Base-by-base conservation (phyloP, 2,888 invertebrate genomes). In the Pseudococcus viburni region DNA sequence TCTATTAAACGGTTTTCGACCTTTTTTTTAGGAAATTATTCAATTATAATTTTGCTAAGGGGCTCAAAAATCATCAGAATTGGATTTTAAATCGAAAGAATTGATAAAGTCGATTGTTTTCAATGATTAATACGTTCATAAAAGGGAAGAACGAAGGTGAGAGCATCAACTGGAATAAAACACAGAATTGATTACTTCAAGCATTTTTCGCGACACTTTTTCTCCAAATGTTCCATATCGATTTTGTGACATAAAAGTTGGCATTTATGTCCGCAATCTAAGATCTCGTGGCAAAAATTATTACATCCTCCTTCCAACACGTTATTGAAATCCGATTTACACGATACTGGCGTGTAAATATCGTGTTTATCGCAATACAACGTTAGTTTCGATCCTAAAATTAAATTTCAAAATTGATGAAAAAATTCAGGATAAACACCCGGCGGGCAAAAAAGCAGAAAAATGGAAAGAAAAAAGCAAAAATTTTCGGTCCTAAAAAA, bases 181-280 rank as follows among this genome's bases (percentile, higher is more conserved):
- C 15, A 15, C 15, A 51, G 51, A 51, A 9, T 59, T 68, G 90
- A 91, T 90, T 91, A 94, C 94, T 92, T 93, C 90, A 91, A 92
- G 90, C 94, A 94, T 42, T 90, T 90, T 89, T 92, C 91, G 33
- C 89, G 90, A 90, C 95, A 95, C 89, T 91, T 91, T 33, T 92
- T 93, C 0, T 90, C 84, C 0, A 86, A 42, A 90, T 95, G 95
- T 0, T 92, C 91, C 33, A 92, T 91, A 90, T 95, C 94, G 85
- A 92, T 91, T 1, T 92, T 91, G 90, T 95, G 95, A 90, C 96
- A 96, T 17, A 93, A 90, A 59, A 92, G 91, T 0, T 91, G 91
- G 91, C 96, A 96, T 2, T 90, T 90, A 91, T 96, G 96, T 0
- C 94, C 94, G 91, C 96, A 96, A 0, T 90, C 88, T 80, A 94